Conservation (phyloP, 2,113 vertebrate genomes). For the Rhinopomastus cyanomelas region DNA sequence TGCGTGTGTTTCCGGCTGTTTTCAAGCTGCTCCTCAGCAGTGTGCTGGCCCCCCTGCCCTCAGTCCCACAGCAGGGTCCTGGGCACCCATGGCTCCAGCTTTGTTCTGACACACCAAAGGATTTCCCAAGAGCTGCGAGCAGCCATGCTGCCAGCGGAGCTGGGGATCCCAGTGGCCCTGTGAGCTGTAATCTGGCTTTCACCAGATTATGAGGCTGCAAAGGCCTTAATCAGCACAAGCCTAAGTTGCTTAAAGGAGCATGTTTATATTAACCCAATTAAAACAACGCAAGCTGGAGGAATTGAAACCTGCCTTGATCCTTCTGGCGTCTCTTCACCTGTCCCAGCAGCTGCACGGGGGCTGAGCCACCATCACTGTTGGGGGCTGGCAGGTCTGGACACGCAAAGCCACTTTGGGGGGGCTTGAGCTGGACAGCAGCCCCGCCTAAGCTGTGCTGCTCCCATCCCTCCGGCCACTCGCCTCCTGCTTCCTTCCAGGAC, state of each 20-base stretch:
- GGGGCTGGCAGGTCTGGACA: neutral
- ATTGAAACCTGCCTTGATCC: neutral
- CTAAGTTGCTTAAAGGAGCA: constrained; percentile 57
- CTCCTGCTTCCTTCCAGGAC: constrained; percentile 15
- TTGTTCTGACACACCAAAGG: accelerated
- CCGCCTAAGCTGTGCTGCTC: accelerated
- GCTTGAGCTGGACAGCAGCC: accelerated
- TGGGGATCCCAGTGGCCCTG: neutral
- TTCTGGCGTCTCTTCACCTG: accelerated
- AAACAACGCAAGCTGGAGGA: constrained; percentile 10
- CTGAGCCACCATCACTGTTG: accelerated
- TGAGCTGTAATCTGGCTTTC: constrained; percentile 27
- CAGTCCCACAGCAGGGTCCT: neutral
- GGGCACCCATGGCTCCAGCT: neutral
- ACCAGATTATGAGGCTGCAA: constrained; percentile 23
- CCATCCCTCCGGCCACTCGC: neutral
- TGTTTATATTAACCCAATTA: constrained; percentile 61
- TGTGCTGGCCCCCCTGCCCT: neutral
- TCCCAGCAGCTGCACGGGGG: neutral
- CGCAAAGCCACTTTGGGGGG: accelerated
- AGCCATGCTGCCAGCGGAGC: accelerated
- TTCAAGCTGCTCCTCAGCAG: neutral
- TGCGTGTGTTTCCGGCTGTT: constrained; percentile 41
- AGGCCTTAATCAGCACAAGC: constrained; percentile 34
- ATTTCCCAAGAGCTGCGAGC: neutral